Evolutionary conservation across 2,888 invertebrate genomes (phyloP), one percentile per base, ranked within the genome.

Genomic region (Lissocephala sabroskyi): DNA sequence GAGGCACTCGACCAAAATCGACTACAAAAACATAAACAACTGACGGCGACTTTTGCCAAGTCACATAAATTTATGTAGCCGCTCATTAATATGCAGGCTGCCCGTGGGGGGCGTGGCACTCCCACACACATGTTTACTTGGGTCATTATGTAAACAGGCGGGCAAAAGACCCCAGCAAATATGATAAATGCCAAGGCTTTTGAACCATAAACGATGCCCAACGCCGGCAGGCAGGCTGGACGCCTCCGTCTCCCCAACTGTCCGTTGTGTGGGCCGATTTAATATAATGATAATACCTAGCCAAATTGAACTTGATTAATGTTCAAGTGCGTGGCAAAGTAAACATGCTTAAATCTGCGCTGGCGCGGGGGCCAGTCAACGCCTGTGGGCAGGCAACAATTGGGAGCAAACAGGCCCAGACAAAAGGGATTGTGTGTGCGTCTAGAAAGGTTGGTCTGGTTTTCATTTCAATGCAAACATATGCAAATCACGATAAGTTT

Each of bases 21-120:
- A 7, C 23, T 5, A 23, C 7, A 7, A 23, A 23, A 23, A 23
- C 23, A 23, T 5, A 5, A 23, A 23, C 23, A 23, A 23, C 23
- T 5, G 7, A 3, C 7, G 23, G 23, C 23, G 23, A 23, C 23
- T 23, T 23, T 3, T 5, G 23, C 23, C 7, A 7, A 23, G 23
- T 23, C 23, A 23, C 7, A 11, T 30, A 30, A 4, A 30, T 30
- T 30, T 30, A 30, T 30, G 19, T 35, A 45, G 42, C 32, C 41
- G 45, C 17, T 50, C 45, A 63, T 67, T 67, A 60, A 57, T 64
- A 66, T 75, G 64, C 67, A 48, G 47, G 40, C 26, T 18, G n/a
- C n/a, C n/a, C n/a, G n/a, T n/a, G n/a, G n/a, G n/a, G n/a, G n/a
- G n/a, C n/a, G n/a, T n/a, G n/a, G n/a, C 32, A 32, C 4, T 9